Evolutionary conservation across 53 echinoderm and acorn worm genomes (phyloP), one percentile per base, ranked within the genome.

Genomic region (Temnopleurus reevesii): DNA sequence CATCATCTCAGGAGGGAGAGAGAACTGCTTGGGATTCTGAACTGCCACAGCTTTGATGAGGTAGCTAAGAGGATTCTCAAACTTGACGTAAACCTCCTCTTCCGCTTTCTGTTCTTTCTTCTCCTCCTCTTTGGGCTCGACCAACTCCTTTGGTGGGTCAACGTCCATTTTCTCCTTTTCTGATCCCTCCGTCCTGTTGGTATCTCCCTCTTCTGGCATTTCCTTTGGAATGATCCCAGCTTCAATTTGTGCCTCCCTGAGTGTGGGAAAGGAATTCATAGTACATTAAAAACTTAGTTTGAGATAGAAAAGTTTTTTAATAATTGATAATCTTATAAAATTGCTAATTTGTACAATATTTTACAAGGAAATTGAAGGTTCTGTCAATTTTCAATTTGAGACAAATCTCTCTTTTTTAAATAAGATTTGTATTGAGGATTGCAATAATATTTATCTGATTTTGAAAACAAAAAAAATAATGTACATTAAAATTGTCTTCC

Each of bases 1-100:
- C 95, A 97, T 95, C 44, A 90, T 84, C 77, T 93, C 94, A 8
- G 92, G 65, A 12, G 97, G 97, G 57, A 97, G 89, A 45, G 93
- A 90, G 90, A 97, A 97, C 91, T 97, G 95, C 8, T 94, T 92
- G 1, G 97, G 97, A 53, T 97, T 97, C 91, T 95, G 93, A 28
- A 98, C 90, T 49, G 94, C 92, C 19, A 96, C 99, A 12, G 99
- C 99, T 53, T 95, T 95, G 71, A 98, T 90, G 45, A 98, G 81
- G 91, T 94, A 94, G 64, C 92, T 81, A 58, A 98, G 93, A 30
- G 99, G 99, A 59, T 95, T 93, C 83, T 60, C 77, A 55, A 81
- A 86, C 59, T 77, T 77, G 86, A 31, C 58, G 19, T 53, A 31
- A 21, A 45, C 89, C 90, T 61, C 76, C 4, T 77, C 85, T 4